Evolutionary conservation across 2,888 invertebrate genomes (phyloP), one percentile per base, ranked within the genome.

Genomic region (Caenorhabditis sp.): DNA sequence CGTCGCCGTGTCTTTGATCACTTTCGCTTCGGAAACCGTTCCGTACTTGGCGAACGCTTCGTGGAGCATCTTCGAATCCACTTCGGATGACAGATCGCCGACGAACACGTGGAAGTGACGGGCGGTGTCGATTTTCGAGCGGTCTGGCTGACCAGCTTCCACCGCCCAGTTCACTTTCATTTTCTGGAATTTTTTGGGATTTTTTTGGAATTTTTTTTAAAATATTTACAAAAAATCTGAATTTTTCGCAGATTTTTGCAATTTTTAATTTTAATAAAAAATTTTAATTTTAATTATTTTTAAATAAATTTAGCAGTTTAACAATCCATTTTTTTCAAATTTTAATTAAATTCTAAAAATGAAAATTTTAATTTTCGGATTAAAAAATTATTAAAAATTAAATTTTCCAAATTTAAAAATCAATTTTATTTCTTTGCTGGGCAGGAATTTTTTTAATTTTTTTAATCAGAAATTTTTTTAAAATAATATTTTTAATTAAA

Each of bases 131-230:
- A 89, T 86, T 60, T 93, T 91, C 9, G 67, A 40, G 88, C 91
- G 90, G 15, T 24, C 76, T 91, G 89, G 96, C 94, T 96, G 97
- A 92, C 97, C 97, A 90, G 98, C 97, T 93, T 97, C 97, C 89
- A 98, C 97, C 91, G 98, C 98, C 98, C 98, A 99, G 94, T 98
- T 98, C 93, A 99, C 98, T 95, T 98, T 98, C 95, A 98, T 97
- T 94, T 98, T 98, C 94, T 94, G 92, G 28, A 93, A 92, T 71
- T 13, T 13, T n/a, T 20, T 9, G 32, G 22, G 9, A 32, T 6
- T 32, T 61, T 61, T 61, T 44, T 5, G 15, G 4, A 44, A 32
- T 32, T 32, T 32, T 32, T 32, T 32, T 32, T 32, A 6, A 6
- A 32, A 40, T 40, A 9, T 40, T 40, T 40, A 32, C 32, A 5